Evolutionary conservation across 1,140 invertebrate genomes (phyloP), one percentile per base, ranked within the genome.

Genomic region (Ooceraea biroi): DNA sequence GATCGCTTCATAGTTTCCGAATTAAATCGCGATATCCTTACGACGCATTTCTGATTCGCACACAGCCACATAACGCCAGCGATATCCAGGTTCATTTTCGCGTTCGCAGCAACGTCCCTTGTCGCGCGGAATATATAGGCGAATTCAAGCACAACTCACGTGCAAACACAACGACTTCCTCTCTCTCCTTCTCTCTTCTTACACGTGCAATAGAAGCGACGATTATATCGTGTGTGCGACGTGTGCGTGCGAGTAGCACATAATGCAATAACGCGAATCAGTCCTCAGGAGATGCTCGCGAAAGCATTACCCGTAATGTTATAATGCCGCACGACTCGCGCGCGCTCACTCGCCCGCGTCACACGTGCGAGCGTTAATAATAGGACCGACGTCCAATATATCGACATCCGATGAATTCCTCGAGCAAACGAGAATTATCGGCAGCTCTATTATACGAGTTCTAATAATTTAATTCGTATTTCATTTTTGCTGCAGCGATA

Each of bases 291-390:
- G 82, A 50, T 84, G 83, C 86, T 84, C 85, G 86, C 83, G 60
- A 88, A 80, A 88, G 78, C 88, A 84, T 86, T 82, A 77, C 58
- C 71, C 87, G 83, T 89, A 86, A 89, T 88, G 88, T 82, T 88
- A 82, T 61, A 68, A 84, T 41, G 72, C 78, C 86, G 61, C 78
- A 78, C 55, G 50, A 19, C 68, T 48, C 25, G 50, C 48, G 80
- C 74, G 36, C 63, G 46, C 61, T 48, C 60, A 46, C 60, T 55
- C n/a, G n/a, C n/a, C n/a, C n/a, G n/a, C n/a, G n/a, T 72, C 52
- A 82, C 66, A 61, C 68, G 68, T 55, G 71, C 69, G 58, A 65
- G 30, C 66, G 25, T 83, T 83, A 72, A 85, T 76, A 74, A 84
- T n/a, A 78, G 52, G 72, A 87, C 48, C 76, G 65, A 25, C 76